Evolutionary conservation across 2,113 vertebrate genomes (phyloP).

Genomic region (Baryphthengus martii): DNA sequence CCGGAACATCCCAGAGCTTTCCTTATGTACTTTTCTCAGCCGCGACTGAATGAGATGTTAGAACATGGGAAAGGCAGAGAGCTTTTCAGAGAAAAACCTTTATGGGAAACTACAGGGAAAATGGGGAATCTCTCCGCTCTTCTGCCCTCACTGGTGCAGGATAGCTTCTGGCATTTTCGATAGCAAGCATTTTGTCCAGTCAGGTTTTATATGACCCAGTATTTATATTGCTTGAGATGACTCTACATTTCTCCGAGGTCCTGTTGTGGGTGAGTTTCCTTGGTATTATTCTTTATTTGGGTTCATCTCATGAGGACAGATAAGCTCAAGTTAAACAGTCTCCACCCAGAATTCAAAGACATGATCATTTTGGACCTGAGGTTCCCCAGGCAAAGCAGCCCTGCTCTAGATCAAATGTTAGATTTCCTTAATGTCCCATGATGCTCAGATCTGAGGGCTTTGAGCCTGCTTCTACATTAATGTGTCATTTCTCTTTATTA

Average conservation of each 20-base stretch:
- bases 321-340: neutral
- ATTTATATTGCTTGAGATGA: neutral
- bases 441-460: neutral
- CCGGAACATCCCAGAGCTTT: neutral
- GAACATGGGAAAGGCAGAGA: neutral
- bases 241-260: neutral
- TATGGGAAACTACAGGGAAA: neutral
- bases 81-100: neutral
- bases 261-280: neutral
- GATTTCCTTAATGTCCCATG: neutral
- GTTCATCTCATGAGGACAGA: neutral
- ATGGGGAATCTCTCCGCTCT: neutral
- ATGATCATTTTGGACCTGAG: neutral
- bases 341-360: neutral
- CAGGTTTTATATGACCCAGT: neutral
- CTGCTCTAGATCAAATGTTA: neutral
- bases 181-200: neutral
- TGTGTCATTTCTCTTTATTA: slow-evolving; percentile 6
- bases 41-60: neutral
- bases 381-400: neutral
- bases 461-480: neutral
- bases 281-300: neutral
- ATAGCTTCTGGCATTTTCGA: neutral
- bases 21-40: neutral
- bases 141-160: neutral